Evolutionary conservation across 2,797 vertebrate genomes (phyloP).

Genomic region (Simalia tracyae): DNA sequence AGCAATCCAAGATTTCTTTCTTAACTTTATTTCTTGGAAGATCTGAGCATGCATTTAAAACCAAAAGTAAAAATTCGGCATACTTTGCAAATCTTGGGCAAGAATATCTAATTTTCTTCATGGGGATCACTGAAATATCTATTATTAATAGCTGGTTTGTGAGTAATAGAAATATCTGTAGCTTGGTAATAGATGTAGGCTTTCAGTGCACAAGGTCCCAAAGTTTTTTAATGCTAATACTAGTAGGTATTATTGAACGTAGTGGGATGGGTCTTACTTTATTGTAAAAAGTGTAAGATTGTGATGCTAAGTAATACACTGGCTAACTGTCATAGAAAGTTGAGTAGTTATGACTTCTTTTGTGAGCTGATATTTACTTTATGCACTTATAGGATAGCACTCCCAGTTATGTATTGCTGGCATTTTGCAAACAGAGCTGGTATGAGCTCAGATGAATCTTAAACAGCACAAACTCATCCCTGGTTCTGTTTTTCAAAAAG

Average conservation of each 20-base stretch:
- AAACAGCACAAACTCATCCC: neutral
- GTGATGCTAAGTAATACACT: neutral
- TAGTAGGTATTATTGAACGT: neutral
- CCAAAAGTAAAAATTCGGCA: slow-evolving; percentile 2
- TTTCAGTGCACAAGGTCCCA: neutral
- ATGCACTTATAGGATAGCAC: neutral
- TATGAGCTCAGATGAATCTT: neutral
- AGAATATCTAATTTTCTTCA: neutral
- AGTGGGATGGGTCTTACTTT: neutral
- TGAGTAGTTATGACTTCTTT: neutral
- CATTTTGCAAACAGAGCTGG: slow-evolving; percentile 12
- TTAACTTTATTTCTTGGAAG: slow-evolving; percentile 4
- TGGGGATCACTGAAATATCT: neutral
- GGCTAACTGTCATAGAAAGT: neutral
- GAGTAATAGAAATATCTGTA: neutral
- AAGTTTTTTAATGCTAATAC: neutral
- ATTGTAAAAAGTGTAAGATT: neutral
- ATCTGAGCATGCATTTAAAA: slow-evolving; percentile 5
- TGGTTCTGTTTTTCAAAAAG: neutral
- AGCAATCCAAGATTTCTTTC: neutral
- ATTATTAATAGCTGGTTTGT: neutral
- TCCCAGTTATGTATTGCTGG: neutral
- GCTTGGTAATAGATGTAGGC: neutral
- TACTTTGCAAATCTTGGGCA: neutral
- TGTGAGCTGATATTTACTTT: neutral